Conservation (phyloP, 2,797 vertebrate species). For the Ptychadena robeensis region DNA sequence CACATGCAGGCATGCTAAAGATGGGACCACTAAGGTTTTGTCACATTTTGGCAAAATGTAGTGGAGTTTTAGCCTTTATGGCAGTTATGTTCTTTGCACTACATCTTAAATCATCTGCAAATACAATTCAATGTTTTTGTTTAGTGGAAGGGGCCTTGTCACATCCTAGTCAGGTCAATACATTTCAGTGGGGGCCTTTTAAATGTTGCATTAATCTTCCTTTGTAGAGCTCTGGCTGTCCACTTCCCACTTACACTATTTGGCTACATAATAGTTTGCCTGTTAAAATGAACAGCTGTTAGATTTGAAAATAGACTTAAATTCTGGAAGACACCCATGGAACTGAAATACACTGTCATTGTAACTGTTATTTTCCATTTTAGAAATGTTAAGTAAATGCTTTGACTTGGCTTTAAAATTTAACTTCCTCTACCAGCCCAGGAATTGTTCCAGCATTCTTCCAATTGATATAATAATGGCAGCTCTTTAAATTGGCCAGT, state of each 20-base stretch:
- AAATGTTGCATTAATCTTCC: neutral
- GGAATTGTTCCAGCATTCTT: too few species aligned
- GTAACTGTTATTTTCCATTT: neutral
- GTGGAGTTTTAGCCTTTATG: too few species aligned
- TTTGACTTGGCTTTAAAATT: neutral
- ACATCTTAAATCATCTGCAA: too few species aligned
- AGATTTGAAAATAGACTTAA: neutral
- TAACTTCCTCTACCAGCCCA: neutral
- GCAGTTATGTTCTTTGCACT: too few species aligned
- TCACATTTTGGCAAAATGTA: too few species aligned
- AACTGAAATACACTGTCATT: neutral
- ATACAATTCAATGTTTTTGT: too few species aligned
- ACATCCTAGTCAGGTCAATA: neutral
- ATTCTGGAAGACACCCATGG: neutral
- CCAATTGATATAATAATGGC: too few species aligned
- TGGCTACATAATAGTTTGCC: neutral
- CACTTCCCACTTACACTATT: neutral
- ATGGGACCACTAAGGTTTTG: too few species aligned
- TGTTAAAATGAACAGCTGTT: constrained; percentile 6
- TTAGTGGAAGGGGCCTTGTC: too few species aligned
- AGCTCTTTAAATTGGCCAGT: too few species aligned
- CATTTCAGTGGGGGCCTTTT: neutral
- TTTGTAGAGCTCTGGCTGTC: neutral
- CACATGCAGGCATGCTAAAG: too few species aligned
- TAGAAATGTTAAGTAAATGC: neutral